Conservation (phyloP, 2,113 vertebrate genomes). For the Nicator chloris region DNA sequence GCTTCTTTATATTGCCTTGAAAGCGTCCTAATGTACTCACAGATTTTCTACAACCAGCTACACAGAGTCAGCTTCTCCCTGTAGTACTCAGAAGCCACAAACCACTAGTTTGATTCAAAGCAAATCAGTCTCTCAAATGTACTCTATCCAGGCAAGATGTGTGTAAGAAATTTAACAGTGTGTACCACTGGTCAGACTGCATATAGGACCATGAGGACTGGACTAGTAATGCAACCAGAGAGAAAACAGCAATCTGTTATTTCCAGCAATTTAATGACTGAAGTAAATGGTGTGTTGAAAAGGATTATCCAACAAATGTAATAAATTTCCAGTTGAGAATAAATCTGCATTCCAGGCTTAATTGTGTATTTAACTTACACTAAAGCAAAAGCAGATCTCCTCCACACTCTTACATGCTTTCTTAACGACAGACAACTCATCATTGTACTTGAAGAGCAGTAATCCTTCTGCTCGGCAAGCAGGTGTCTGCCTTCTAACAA, state of each 20-base stretch:
- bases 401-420: not conserved
- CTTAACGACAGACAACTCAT: not conserved
- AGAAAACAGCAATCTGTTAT: not conserved
- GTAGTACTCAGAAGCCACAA: not conserved
- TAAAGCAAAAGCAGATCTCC: not conserved
- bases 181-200: not conserved
- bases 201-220: not conserved
- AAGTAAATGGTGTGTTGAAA: not conserved
- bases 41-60: not conserved
- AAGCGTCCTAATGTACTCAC: not conserved
- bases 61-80: not conserved
- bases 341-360: not conserved
- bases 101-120: not conserved
- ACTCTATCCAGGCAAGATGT: not conserved
- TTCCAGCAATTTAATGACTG: not conserved
- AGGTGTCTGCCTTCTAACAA: not conserved
- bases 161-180: not conserved
- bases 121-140: not conserved
- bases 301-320: not conserved
- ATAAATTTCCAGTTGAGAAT: not conserved
- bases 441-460: not conserved
- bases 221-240: not conserved
- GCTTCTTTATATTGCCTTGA: not conserved
- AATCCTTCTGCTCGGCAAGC: not conserved
- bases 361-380: not conserved